Evolutionary conservation across 2,797 vertebrate genomes (phyloP).

Genomic region (Diplodus sargus): DNA sequence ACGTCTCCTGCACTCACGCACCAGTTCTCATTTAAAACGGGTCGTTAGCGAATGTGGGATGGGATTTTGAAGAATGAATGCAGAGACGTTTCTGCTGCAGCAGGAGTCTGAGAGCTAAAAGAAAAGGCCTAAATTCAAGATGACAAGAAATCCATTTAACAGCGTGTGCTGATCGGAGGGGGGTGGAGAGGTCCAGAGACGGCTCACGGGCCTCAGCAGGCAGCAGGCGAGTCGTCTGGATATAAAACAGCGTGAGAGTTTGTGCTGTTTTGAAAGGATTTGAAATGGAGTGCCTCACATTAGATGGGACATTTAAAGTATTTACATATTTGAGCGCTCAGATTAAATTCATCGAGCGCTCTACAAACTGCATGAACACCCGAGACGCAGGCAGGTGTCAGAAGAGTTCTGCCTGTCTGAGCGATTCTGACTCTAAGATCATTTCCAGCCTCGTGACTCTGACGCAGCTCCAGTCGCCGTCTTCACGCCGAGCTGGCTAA

Average conservation of each 20-base stretch:
- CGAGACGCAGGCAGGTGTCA: no score
- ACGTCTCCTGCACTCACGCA: neutral
- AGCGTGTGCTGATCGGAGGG: constrained; percentile 1
- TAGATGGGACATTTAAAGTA: no score
- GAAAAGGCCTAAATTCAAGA: neutral
- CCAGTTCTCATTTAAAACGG: neutral
- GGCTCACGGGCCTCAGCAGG: constrained; percentile 4
- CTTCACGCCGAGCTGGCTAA: no score
- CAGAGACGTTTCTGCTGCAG: neutral
- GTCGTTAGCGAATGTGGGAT: no score
- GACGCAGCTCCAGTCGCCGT: no score
- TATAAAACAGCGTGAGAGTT: neutral
- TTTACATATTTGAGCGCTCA: no score
- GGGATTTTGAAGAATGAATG: neutral
- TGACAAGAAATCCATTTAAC: neutral
- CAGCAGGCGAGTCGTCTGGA: neutral
- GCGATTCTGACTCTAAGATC: no score
- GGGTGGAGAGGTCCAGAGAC: neutral
- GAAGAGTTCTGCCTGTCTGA: no score
- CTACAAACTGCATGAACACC: no score
- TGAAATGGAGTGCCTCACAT: no score
- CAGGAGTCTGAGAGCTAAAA: neutral
- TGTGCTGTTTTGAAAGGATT: neutral
- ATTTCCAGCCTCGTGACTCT: no score
- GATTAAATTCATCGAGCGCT: no score